Conservation (phyloP, 2,113 vertebrate species). For the Oenanthe melanoleuca region DNA sequence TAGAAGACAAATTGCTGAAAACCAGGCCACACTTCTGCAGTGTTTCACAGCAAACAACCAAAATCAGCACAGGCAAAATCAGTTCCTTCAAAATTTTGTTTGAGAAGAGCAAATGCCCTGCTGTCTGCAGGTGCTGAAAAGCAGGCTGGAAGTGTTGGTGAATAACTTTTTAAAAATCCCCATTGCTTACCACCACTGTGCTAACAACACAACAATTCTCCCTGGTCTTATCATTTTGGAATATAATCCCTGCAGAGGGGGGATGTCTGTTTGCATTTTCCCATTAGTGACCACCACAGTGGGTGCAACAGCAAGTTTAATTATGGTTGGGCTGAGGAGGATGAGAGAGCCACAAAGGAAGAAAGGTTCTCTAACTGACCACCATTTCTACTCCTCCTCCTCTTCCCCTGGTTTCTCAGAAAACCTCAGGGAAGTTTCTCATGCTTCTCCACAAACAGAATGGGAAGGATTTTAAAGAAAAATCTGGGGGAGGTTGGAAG, state of each 20-base stretch:
- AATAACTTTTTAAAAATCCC: background rate
- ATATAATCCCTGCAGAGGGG: background rate
- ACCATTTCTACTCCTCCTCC: background rate
- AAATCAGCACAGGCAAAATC: background rate
- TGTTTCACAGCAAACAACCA: background rate
- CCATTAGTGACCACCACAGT: background rate
- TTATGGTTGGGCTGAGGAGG: background rate
- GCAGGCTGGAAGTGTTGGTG: background rate
- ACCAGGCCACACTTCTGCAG: rapidly evolving
- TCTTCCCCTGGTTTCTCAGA: background rate
- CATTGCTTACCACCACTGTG: rapidly evolving
- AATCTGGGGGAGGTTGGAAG: background rate
- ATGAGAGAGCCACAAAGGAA: background rate
- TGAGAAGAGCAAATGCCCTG: background rate
- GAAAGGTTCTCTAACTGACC: background rate
- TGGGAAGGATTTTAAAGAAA: background rate
- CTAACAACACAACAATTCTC: background rate
- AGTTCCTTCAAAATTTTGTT: background rate
- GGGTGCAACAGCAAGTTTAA: background rate
- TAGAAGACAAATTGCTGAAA: constrained; percentile 21
- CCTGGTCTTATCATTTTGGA: background rate
- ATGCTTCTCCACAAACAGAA: background rate
- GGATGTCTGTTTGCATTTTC: background rate
- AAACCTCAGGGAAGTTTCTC: constrained; percentile 7
- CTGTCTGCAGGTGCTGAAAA: background rate